Evolutionary conservation across 2,113 vertebrate genomes (phyloP).

Genomic region (Sturnus vulgaris): DNA sequence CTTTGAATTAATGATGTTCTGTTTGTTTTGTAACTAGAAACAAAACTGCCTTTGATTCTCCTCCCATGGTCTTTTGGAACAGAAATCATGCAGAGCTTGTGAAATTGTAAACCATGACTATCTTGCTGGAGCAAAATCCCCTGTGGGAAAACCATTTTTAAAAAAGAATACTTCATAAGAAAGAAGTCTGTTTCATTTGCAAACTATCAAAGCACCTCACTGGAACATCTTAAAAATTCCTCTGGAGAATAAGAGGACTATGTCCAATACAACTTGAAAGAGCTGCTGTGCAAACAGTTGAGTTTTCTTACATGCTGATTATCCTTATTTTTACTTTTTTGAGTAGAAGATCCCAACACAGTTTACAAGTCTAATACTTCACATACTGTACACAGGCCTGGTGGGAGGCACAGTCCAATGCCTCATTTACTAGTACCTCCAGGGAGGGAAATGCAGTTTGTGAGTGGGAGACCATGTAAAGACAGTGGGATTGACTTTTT

Average conservation of each 20-base stretch:
- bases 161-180: neutral
- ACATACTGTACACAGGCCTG: neutral
- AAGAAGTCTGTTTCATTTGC: neutral
- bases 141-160: neutral
- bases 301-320: neutral
- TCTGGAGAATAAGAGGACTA: neutral
- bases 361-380: neutral
- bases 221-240: neutral
- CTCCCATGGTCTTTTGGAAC: neutral
- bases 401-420: neutral
- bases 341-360: neutral
- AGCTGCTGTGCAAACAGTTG: neutral
- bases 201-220: neutral
- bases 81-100: neutral
- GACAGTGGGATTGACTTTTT: neutral
- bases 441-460: neutral
- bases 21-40: neutral
- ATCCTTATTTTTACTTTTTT: neutral
- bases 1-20: neutral
- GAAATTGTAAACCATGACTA: neutral
- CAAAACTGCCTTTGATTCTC: neutral
- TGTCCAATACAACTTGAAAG: neutral
- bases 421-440: neutral
- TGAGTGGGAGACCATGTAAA: neutral
- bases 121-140: neutral